Evolutionary conservation across 2,113 vertebrate genomes (phyloP), one percentile per base, ranked within the genome.

Genomic region (Phycodurus eques): DNA sequence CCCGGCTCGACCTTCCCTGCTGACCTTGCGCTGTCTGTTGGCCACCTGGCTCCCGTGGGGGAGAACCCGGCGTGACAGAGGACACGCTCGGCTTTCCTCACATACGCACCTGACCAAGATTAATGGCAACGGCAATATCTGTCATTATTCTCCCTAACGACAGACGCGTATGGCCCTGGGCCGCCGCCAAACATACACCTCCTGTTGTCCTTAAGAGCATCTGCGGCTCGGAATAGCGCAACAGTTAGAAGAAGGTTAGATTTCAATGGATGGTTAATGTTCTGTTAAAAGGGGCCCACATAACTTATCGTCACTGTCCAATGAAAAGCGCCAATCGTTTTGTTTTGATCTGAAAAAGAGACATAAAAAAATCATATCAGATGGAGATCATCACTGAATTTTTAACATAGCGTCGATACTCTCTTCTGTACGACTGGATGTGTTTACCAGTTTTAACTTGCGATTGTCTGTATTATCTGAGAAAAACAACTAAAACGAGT

Each of bases 1-100:
- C 64, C 39, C 74, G 73, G 81, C 60, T 78, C 82, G 89, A 88
- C 89, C 87, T 86, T 84, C 79, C 56, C 44, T 68, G 53, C 53
- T 85, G 86, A 90, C 88, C 87, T 88, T 87, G 81, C 71, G 60
- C 85, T 81, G 88, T 90, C 88, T 90, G 84, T 87, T 85, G 83
- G 76, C 90, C 89, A 90, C 83, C 87, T 90, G 90, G 86, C 85
- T 80, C 78, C 74, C 33, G 49, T 78, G 68, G 71, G 73, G 74
- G 69, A 71, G 73, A 80, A 81, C 76, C 68, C 69, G 67, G 71
- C 73, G 35, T 87, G 85, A 85, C 73, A 76, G 73, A 69, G 57
- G 59, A 82, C 81, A 63, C 72, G 75, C 76, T 79, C 75, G 63
- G 78, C 54, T 79, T 54, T 75, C 70, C 68, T 82, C 77, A 11